Percentiles rank a stretch among this genome's conserved stretches.
Evolutionary conservation across 2,113 vertebrate species (phyloP).

Genomic region (Halcyon senegalensis): DNA sequence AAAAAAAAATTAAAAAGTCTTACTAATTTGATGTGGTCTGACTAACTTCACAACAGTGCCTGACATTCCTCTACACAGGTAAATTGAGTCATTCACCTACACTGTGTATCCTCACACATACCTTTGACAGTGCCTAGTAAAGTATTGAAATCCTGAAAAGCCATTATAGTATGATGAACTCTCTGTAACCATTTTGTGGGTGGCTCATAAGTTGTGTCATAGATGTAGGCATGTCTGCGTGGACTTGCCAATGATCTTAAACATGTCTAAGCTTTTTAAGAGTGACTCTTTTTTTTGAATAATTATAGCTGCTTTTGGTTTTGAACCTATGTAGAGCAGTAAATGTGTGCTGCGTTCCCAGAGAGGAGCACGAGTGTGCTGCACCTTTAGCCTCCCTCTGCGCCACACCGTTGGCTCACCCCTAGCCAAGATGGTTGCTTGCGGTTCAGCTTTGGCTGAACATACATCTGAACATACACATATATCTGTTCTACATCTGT

Average conservation of each 20-base stretch:
- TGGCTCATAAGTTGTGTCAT: not conserved
- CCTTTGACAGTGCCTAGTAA: too few relatives aligned
- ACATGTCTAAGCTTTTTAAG: not conserved
- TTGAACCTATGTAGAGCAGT: not conserved
- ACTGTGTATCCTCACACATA: not conserved
- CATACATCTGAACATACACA: too few relatives aligned
- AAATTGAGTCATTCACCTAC: not conserved
- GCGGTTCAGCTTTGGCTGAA: not conserved
- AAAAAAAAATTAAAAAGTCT: not conserved
- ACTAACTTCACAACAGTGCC: not conserved
- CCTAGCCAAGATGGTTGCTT: not conserved
- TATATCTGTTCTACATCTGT: not conserved
- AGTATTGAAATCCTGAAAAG: not conserved
- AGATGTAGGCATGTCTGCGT: fast-evolving
- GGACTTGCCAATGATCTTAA: not conserved
- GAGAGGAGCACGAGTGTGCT: not conserved
- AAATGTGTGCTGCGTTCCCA: not conserved
- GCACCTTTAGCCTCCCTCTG: not conserved
- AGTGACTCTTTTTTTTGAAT: not conserved
- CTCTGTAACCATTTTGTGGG: not conserved
- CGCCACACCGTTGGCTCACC: fast-evolving
- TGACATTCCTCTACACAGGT: not conserved
- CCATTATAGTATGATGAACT: not conserved
- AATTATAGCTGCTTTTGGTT: not conserved
- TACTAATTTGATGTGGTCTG: not conserved